Evolutionary conservation across 30 jellyfish, hydroid and myxozoan genomes (phyloP).

Genomic region (Hydra vulgaris): DNA sequence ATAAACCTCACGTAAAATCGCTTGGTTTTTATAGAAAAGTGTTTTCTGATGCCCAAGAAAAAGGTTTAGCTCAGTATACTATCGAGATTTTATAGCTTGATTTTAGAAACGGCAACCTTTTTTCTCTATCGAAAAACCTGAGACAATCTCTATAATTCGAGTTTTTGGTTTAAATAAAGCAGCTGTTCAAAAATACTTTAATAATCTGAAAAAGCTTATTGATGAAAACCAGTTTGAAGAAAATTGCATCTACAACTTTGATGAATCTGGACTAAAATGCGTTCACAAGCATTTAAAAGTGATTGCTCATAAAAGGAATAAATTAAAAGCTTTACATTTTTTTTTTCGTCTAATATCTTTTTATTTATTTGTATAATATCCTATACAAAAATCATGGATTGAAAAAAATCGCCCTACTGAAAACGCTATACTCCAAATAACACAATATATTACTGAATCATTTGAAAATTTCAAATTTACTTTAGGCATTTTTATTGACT

Average conservation of each 20-base stretch:
- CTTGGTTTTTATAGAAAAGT: not conserved
- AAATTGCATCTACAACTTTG: conserved; percentile 30
- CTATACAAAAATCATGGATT: too few species aligned
- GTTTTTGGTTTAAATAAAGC: conserved; percentile 35
- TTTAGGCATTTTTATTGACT: too few species aligned
- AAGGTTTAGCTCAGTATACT: not conserved
- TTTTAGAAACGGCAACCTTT: conserved; percentile 4
- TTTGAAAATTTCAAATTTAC: too few species aligned
- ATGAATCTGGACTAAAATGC: conserved; percentile 39
- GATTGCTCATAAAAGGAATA: not conserved
- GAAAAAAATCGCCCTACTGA: too few species aligned
- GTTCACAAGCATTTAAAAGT: conserved; percentile 53
- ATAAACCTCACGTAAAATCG: not conserved
- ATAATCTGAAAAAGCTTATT: conserved; percentile 11
- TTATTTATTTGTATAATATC: too few species aligned
- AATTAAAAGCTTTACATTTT: not conserved
- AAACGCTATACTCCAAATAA: too few species aligned
- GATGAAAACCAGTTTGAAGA: conserved; percentile 25
- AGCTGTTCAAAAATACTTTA: not conserved
- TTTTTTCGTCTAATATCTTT: not conserved
- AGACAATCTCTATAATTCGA: conserved; percentile 30
- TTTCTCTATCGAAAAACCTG: conserved; percentile 29
- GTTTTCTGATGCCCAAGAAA: not conserved
- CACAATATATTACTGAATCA: too few species aligned
- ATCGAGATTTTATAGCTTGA: not conserved